phyloP scores from a whole-genome alignment of 2,797 vertebrate species.

The Rhadinocentrus ornatus region DNA sequence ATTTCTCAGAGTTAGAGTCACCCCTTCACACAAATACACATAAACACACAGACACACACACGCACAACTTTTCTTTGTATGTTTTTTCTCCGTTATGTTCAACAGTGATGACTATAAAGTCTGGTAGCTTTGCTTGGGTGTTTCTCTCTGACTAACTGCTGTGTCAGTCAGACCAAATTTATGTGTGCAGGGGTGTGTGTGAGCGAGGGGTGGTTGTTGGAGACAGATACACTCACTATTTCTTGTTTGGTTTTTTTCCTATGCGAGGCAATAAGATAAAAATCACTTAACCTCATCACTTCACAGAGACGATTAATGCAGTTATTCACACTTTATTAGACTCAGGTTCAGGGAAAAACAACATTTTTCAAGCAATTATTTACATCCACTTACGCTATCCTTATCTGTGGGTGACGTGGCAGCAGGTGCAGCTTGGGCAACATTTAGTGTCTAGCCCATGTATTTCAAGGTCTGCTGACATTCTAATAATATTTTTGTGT shows the following conservation, averaged over 20 bases:
- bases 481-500: conserved; percentile 76
- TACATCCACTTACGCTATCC: conserved; percentile 47
- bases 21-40: conserved; percentile 23
- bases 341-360: conserved; percentile 53
- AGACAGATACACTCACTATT: conserved; percentile 27
- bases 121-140: conserved; percentile 63
- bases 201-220: conserved; percentile 10
- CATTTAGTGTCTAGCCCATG: conserved; percentile 72
- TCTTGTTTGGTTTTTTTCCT: conserved; percentile 19
- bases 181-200: conserved; percentile 13
- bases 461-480: conserved; percentile 77
- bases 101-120: conserved; percentile 66
- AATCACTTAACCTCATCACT: conserved; percentile 22
- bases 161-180: conserved; percentile 59
- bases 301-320: conserved; percentile 11
- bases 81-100: conserved; percentile 47
- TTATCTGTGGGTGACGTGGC: conserved; percentile 67
- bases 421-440: conserved; percentile 77
- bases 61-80: conserved; percentile 9
- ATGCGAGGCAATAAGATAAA: conserved; percentile 30
- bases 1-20: conserved; percentile 36
- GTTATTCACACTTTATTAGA: conserved; percentile 26
- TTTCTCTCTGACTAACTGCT: conserved; percentile 76
- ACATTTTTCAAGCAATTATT: conserved; percentile 65
- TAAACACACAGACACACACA: conserved; percentile 12